These are phyloP conservation scores for Brachypodius melanocephalos DNA, from an alignment of 2,113 vertebrate genomes.

Conservation along the genomic window DNA sequence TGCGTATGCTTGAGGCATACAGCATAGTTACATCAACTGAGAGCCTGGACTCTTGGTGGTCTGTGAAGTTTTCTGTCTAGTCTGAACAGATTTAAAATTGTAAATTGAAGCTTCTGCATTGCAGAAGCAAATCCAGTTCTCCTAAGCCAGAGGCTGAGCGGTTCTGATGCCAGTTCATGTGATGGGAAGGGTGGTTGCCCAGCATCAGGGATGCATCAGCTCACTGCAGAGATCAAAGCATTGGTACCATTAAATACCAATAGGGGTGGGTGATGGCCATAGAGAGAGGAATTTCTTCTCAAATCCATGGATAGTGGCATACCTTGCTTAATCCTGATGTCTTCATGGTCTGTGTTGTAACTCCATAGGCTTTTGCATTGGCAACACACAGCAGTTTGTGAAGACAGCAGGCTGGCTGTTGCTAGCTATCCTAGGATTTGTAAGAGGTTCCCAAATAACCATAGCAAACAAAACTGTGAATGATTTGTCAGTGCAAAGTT, in stretches of 20 bases:
- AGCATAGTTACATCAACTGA: not conserved
- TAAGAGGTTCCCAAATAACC: conserved; percentile 5
- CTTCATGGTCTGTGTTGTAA: not conserved
- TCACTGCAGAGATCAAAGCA: not conserved
- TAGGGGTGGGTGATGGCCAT: not conserved
- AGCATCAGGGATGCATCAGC: not conserved
- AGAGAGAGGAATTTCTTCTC: not conserved
- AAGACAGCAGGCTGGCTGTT: not conserved
- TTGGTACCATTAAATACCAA: not conserved
- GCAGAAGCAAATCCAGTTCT: not conserved
- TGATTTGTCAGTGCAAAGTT: conserved; percentile 46
- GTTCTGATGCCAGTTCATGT: not conserved
- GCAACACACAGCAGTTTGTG: not conserved
- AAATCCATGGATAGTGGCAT: not conserved
- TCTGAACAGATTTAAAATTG: not conserved
- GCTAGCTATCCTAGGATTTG: not conserved
- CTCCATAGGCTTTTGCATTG: not conserved
- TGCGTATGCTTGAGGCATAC: not conserved
- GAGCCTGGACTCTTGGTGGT: not conserved
- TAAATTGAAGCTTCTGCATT: not conserved
- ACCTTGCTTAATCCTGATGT: not conserved
- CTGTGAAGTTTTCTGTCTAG: not conserved
- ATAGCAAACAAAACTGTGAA: conserved; percentile 44
- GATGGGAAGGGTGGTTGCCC: not conserved
- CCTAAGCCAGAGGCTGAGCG: fast-evolving